These are phyloP conservation scores for Helicolenus hilgendorfi DNA, from an alignment of 2,797 vertebrate genomes.

Conservation along the genomic window DNA sequence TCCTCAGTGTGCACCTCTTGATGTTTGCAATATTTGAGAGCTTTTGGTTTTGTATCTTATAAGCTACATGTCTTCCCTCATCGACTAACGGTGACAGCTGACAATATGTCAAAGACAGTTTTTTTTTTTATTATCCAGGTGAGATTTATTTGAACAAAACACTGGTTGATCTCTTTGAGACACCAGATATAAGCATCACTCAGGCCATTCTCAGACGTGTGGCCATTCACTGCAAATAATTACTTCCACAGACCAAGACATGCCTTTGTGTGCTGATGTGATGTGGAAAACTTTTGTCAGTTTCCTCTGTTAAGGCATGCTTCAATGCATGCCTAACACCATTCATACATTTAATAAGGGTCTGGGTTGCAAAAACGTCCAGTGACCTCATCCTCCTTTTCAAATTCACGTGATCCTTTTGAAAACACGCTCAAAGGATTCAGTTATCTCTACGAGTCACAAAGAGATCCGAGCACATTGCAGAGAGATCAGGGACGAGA, in stretches of 20 bases:
- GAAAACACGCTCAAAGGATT: conserved; percentile 6
- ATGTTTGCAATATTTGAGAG: conserved; percentile 49
- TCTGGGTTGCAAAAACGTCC: conserved; percentile 1
- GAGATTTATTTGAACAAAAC: conserved; percentile 38
- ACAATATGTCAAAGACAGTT: neutral
- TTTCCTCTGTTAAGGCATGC: neutral
- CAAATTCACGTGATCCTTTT: conserved; percentile 37
- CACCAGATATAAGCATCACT: conserved; percentile 1
- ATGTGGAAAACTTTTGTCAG: neutral
- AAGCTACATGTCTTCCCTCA: neutral
- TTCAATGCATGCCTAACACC: conserved; percentile 5
- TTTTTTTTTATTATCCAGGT: neutral
- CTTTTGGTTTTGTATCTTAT: conserved; percentile 7
- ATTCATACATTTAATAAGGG: conserved; percentile 45
- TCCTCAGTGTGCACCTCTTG: conserved; percentile 43
- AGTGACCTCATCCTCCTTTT: conserved; percentile 42
- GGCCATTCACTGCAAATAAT: conserved; percentile 41
- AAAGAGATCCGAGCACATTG: conserved; percentile 7
- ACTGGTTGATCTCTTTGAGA: neutral
- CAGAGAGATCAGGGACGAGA: conserved; percentile 1
- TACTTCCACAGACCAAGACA: neutral
- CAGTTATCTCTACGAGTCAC: conserved; percentile 35
- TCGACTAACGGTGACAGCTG: conserved; percentile 27
- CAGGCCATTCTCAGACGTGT: neutral
- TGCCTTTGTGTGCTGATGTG: conserved; percentile 37